Conservation (phyloP, 2,888 invertebrate genomes). For the Caenorhabditis zanzibari region DNA sequence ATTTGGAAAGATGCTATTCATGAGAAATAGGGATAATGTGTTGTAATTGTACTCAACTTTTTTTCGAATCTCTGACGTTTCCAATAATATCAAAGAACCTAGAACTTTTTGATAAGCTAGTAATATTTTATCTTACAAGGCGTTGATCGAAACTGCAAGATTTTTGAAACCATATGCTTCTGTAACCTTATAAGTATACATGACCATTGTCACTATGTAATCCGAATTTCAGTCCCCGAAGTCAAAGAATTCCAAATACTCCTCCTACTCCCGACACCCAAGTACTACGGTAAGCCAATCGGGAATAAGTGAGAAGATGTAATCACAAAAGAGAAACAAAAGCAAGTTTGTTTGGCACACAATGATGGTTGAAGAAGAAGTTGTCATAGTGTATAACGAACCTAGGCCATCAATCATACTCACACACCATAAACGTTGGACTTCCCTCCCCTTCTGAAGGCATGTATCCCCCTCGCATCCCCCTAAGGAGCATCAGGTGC, state of each 20-base stretch:
- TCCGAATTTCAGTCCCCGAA: background rate
- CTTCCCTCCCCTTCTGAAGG: slow-evolving; percentile 3
- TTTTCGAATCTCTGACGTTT: too few relatives aligned
- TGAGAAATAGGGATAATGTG: too few relatives aligned
- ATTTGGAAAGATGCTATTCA: too few relatives aligned
- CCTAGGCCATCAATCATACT: slow-evolving; percentile 67
- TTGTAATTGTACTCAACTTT: too few relatives aligned
- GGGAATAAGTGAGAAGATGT: slow-evolving; percentile 57
- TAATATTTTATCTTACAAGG: too few relatives aligned
- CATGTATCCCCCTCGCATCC: slow-evolving; percentile 32
- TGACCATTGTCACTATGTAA: too few relatives aligned
- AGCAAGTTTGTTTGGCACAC: slow-evolving; percentile 34
- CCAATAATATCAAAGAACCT: too few relatives aligned
- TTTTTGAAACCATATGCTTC: too few relatives aligned
- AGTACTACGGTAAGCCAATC: slow-evolving; percentile 55
- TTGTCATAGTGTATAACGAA: slow-evolving; percentile 66
- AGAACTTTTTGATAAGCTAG: too few relatives aligned
- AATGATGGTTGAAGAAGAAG: slow-evolving; percentile 27
- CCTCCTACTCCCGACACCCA: background rate
- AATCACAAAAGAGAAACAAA: slow-evolving; percentile 32
- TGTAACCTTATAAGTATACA: too few relatives aligned
- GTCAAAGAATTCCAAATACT: background rate
- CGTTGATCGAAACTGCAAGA: too few relatives aligned
- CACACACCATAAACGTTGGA: slow-evolving; percentile 52
- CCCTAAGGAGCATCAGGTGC: slow-evolving; percentile 65